A percentile compares a stretch with the other conserved stretches of the same genome.
phyloP scores from a whole-genome alignment of 2,888 invertebrate genomes.

The Crepidodera aurea region DNA sequence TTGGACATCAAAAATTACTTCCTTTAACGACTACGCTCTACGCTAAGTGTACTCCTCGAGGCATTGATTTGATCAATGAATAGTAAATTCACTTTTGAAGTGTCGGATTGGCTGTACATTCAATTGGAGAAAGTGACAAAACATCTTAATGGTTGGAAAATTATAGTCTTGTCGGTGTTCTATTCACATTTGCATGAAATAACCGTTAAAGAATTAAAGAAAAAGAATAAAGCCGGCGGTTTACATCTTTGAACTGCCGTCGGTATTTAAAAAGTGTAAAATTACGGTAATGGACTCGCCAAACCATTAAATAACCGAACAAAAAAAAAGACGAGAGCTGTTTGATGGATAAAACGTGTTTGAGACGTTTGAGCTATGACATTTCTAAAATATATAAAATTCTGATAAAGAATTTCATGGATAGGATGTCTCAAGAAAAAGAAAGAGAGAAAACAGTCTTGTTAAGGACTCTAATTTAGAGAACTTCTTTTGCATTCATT shows the following conservation, averaged over 20 bases:
- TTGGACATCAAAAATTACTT: background rate
- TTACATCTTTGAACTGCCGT: background rate
- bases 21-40: background rate
- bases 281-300: conserved; percentile 5
- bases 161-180: conserved; percentile 5
- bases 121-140: conserved; percentile 16
- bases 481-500: too few relatives aligned
- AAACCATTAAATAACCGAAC: background rate
- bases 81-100: conserved; percentile 12
- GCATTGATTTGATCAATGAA: background rate
- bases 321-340: background rate
- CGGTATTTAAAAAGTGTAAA: conserved; percentile 12
- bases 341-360: conserved; percentile 11
- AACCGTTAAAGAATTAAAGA: background rate
- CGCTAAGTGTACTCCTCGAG: background rate
- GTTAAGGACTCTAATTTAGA: too few relatives aligned
- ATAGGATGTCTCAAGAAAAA: too few relatives aligned
- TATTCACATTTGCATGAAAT: conserved; percentile 8
- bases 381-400: too few relatives aligned
- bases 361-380: background rate
- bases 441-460: too few relatives aligned
- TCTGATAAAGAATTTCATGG: too few relatives aligned
- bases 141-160: conserved; percentile 10
- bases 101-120: background rate
- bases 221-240: background rate